phyloP scores from a whole-genome alignment of 1,140 invertebrate species.

The Holotrichia oblita region DNA sequence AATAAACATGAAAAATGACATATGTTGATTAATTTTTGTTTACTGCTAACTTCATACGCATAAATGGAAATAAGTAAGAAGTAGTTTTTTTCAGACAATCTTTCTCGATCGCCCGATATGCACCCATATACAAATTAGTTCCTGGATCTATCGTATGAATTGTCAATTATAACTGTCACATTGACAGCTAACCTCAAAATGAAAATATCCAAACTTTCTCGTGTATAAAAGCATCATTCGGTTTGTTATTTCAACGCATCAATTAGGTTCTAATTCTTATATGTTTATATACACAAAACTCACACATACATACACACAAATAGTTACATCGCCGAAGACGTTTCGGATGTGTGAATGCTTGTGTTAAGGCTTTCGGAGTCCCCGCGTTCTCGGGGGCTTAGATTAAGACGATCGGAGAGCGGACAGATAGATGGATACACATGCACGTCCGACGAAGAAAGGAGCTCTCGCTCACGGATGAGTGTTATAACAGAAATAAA shows the following conservation, averaged over 20 bases:
- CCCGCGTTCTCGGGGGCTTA: not conserved
- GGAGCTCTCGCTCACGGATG: not conserved
- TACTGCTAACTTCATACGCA: too few species aligned
- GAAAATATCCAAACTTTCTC: too few species aligned
- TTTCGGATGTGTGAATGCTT: slow-evolving; percentile 4
- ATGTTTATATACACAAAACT: slow-evolving; percentile 7
- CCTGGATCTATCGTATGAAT: too few species aligned
- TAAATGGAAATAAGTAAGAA: too few species aligned
- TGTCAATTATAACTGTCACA: too few species aligned
- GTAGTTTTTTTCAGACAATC: too few species aligned
- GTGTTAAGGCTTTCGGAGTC: not conserved
- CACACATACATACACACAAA: too few species aligned
- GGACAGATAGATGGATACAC: slow-evolving; percentile 20
- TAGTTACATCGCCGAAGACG: slow-evolving; percentile 11
- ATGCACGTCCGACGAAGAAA: slow-evolving; percentile 20
- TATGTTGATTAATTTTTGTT: too few species aligned
- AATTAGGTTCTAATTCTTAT: slow-evolving; percentile 32
- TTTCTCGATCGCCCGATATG: too few species aligned
- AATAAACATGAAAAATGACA: too few species aligned
- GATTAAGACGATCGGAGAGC: not conserved
- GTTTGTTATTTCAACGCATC: slow-evolving; percentile 29
- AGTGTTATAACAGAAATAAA: slow-evolving; percentile 51
- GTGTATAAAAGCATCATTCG: not conserved
- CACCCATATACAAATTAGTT: too few species aligned
- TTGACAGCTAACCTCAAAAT: too few species aligned